phyloP scores from a whole-genome alignment of 2,113 vertebrate genomes.

The Upupa epops region DNA sequence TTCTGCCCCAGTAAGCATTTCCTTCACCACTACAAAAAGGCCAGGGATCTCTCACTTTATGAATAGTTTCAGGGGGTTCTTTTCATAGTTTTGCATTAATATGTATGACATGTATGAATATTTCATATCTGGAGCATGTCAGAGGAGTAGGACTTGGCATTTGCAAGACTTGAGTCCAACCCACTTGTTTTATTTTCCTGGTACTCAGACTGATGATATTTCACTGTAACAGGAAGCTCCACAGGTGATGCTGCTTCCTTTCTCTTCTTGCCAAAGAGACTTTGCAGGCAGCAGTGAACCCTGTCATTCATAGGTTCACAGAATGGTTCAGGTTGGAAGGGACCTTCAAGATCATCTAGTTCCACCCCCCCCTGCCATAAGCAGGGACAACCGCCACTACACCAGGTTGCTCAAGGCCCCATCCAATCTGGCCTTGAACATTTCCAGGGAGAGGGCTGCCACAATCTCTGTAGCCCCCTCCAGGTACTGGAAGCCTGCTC shows the following conservation, averaged over 20 bases:
- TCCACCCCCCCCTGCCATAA: too few relatives aligned
- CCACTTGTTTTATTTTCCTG: background rate
- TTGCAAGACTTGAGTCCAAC: background rate
- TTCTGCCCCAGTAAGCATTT: background rate
- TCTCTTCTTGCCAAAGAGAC: background rate
- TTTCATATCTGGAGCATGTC: background rate
- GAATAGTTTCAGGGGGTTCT: background rate
- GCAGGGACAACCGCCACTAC: too few relatives aligned
- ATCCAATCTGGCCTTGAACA: too few relatives aligned
- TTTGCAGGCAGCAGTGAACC: background rate
- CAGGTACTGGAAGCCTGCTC: too few relatives aligned
- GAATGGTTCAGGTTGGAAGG: too few relatives aligned
- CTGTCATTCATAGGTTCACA: too few relatives aligned
- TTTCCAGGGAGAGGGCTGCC: too few relatives aligned
- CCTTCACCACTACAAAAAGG: background rate
- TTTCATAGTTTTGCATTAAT: background rate
- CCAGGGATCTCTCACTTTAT: background rate
- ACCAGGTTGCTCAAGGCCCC: too few relatives aligned
- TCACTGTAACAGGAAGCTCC: background rate
- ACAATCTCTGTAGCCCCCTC: too few relatives aligned
- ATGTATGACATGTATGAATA: background rate
- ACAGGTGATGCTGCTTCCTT: background rate
- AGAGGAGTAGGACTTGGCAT: background rate
- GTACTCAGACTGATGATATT: background rate
- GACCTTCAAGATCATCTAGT: too few relatives aligned